Evolutionary conservation across 1,140 invertebrate genomes (phyloP), one percentile per base, ranked within the genome.

Genomic region (Heliconius melpomene): DNA sequence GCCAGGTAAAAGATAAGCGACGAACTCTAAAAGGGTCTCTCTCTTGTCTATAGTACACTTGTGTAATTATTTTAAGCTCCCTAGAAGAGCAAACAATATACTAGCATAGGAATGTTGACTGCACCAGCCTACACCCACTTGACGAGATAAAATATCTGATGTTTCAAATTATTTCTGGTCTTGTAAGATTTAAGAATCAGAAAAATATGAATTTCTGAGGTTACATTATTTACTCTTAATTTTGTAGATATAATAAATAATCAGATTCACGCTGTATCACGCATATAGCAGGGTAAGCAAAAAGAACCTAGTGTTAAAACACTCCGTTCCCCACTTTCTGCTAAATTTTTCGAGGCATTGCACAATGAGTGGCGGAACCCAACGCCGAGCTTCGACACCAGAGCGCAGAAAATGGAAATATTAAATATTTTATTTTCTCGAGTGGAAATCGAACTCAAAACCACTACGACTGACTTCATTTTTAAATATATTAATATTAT

Each of bases 11-110:
- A 79, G 82, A 83, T 81, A 85, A 82, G 82, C 87, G 88, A 87
- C 85, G 85, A 89, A 86, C 87, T 87, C 80, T 79, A 79, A 80
- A 89, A 89, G 88, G 89, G 87, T 84, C 86, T 20, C 18, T 52
- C 50, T 83, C 75, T 77, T 77, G 75, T 40, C 77, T 76, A 76
- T 78, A 82, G 77, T 80, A 83, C 86, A 94, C 92, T 92, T 92
- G 90, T 93, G 89, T 92, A 93, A 94, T 93, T 92, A 94, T 94
- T 92, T 92, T 94, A 91, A 91, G 90, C 90, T 82, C 84, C 84
- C 89, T 90, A 89, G 88, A 89, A 84, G 85, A 81, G 83, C 85
- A 92, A 91, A 90, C 88, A 91, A 66, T 66, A 66, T 66, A 26
- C 86, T 74, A 52, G 75, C 77, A 78, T 79, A 86, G 91, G 89